These are phyloP conservation scores for Podarcis lilfordi DNA, from an alignment of 2,797 vertebrate species.

Conservation along the genomic window DNA sequence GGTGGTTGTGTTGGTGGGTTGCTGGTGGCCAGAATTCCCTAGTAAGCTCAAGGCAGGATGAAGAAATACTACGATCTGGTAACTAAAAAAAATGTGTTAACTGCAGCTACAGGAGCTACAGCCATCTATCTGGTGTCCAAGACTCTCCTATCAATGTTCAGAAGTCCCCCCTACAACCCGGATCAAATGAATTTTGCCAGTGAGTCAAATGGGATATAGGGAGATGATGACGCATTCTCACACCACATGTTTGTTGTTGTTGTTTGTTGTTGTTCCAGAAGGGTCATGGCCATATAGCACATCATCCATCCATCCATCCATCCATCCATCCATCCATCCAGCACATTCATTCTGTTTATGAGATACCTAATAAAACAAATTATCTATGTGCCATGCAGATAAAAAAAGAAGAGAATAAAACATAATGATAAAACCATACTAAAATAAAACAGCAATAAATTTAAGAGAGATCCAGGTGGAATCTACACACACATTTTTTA, in stretches of 20 bases:
- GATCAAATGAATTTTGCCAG: constrained; percentile 57
- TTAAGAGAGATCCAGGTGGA: too few relatives aligned
- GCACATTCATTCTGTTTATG: background rate
- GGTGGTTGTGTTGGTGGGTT: background rate
- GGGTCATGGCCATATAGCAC: background rate
- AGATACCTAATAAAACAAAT: background rate
- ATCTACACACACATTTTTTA: too few relatives aligned
- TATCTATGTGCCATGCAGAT: background rate
- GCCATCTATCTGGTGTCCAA: constrained; percentile 70
- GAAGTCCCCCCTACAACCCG: constrained; percentile 30
- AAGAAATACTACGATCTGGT: constrained; percentile 48
- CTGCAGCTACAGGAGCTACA: constrained; percentile 51
- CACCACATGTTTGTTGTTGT: background rate
- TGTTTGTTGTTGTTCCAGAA: background rate
- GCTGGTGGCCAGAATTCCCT: background rate
- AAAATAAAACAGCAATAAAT: too few relatives aligned
- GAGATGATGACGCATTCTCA: background rate
- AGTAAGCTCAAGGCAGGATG: constrained; percentile 2
- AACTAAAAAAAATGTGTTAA: constrained; percentile 52
- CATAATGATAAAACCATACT: too few relatives aligned
- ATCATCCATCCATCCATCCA: background rate
- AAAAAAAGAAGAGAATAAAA: too few relatives aligned
- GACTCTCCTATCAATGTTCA: constrained; percentile 55
- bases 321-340: too few relatives aligned
- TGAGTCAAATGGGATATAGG: constrained; percentile 52